A percentile compares a stretch with the other conserved stretches of the same genome.
These are phyloP conservation scores for Caenorhabditis sulstoni DNA, from an alignment of 2,888 invertebrate species.

Conservation along the genomic window DNA sequence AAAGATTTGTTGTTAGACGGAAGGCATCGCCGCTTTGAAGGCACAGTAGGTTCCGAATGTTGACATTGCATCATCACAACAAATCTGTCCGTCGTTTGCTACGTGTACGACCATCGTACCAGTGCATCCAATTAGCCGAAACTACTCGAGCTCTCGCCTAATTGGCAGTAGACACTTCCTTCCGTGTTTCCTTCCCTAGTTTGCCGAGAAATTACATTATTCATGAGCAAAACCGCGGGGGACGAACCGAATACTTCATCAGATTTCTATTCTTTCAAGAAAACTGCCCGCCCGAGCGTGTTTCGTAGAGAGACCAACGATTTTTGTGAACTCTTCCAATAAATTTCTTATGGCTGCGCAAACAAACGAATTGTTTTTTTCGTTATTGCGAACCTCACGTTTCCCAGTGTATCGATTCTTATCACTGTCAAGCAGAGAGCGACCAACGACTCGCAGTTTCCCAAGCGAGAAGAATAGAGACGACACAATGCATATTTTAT, in stretches of 20 bases:
- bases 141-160: slow-evolving; percentile 12
- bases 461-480: background rate
- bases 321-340: slow-evolving; percentile 11
- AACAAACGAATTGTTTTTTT: slow-evolving; percentile 27
- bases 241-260: slow-evolving; percentile 32
- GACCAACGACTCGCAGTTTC: slow-evolving; percentile 8
- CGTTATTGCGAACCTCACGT: slow-evolving; percentile 44
- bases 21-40: background rate
- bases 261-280: slow-evolving; percentile 18
- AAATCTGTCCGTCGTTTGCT: slow-evolving; percentile 11
- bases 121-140: slow-evolving; percentile 24
- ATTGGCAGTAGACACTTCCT: slow-evolving; percentile 17
- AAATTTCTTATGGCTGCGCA: slow-evolving; percentile 3
- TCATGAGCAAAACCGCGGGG: slow-evolving; percentile 22
- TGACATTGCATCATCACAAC: slow-evolving; percentile 24
- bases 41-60: slow-evolving; percentile 9
- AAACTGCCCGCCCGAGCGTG: background rate
- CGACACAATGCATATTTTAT: slow-evolving; percentile 52
- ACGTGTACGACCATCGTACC: background rate
- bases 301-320: slow-evolving; percentile 45
- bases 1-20: background rate
- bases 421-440: slow-evolving; percentile 38
- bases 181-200: slow-evolving; percentile 17
- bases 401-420: slow-evolving; percentile 46
- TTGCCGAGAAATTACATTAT: slow-evolving; percentile 45